phyloP scores from a whole-genome alignment of 2,888 invertebrate genomes.

The Bursaphelenchus okinawaensis region DNA sequence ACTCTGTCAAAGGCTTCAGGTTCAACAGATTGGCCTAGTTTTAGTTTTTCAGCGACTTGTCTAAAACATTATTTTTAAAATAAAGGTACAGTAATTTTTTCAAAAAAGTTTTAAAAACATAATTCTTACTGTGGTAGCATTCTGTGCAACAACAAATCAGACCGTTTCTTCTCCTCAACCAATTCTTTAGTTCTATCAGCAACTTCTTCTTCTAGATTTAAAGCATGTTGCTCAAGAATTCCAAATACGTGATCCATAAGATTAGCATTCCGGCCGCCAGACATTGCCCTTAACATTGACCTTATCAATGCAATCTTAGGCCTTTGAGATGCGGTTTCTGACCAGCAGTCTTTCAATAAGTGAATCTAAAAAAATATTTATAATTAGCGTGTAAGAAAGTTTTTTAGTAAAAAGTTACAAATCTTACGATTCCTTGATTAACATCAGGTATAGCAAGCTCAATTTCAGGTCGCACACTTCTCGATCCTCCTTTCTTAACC shows the following conservation, averaged over 20 bases:
- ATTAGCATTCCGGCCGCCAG: conserved; percentile 34
- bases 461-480: conserved; percentile 10
- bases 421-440: conserved; percentile 15
- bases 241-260: conserved; percentile 53
- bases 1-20: conserved; percentile 38
- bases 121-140: conserved; percentile 49
- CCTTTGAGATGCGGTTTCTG: conserved; percentile 37
- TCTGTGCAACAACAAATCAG: conserved; percentile 45
- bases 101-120: not conserved
- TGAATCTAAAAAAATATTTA: conserved; percentile 25
- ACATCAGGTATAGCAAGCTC: conserved; percentile 18
- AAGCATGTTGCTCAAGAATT: conserved; percentile 40
- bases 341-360: conserved; percentile 46
- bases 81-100: no score
- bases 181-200: conserved; percentile 45
- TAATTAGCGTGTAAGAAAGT: not conserved
- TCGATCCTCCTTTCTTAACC: conserved; percentile 34
- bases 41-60: conserved; percentile 35
- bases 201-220: conserved; percentile 41
- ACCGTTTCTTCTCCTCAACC: conserved; percentile 50
- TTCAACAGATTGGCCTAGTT: conserved; percentile 33
- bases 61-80: conserved; percentile 19
- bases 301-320: conserved; percentile 39
- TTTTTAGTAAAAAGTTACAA: no score
- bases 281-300: conserved; percentile 42